A percentile compares a stretch with the other conserved stretches of the same genome.
Evolutionary conservation across 2,113 vertebrate species (phyloP).

Genomic region (Nesoenas mayeri): DNA sequence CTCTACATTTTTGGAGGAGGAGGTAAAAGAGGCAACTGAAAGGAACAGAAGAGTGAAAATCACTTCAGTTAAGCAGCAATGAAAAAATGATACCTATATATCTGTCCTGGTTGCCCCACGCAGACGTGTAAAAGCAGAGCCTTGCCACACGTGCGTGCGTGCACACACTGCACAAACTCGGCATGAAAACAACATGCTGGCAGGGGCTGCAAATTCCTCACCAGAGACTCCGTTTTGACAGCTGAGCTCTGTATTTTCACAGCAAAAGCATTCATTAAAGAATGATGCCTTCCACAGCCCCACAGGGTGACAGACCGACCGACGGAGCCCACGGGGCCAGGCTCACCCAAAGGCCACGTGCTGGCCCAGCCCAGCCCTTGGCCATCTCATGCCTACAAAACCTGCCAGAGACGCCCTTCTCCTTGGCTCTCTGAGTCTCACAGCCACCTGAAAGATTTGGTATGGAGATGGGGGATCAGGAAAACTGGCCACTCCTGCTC

Average conservation of each 20-base stretch:
- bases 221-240: not conserved
- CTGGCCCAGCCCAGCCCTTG: not conserved
- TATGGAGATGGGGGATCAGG: not conserved
- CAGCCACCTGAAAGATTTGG: not conserved
- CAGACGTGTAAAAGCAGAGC: not conserved
- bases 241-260: not conserved
- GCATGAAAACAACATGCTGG: not conserved
- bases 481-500: not conserved
- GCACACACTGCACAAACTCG: not conserved
- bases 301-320: fast-evolving
- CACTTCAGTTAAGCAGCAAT: not conserved
- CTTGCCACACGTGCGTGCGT: fast-evolving
- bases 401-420: not conserved
- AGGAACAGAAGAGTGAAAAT: not conserved
- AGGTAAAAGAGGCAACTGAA: not conserved
- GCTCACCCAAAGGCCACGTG: fast-evolving
- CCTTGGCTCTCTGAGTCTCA: fast-evolving
- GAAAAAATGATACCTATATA: not conserved
- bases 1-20: not conserved
- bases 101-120: not conserved
- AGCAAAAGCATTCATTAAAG: not conserved
- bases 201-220: not conserved
- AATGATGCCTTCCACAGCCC: not conserved
- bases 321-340: not conserved
- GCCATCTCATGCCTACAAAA: not conserved